These are phyloP conservation scores for Yponomeuta plumbellus DNA, from an alignment of 2,888 invertebrate species.

Conservation along the genomic window DNA sequence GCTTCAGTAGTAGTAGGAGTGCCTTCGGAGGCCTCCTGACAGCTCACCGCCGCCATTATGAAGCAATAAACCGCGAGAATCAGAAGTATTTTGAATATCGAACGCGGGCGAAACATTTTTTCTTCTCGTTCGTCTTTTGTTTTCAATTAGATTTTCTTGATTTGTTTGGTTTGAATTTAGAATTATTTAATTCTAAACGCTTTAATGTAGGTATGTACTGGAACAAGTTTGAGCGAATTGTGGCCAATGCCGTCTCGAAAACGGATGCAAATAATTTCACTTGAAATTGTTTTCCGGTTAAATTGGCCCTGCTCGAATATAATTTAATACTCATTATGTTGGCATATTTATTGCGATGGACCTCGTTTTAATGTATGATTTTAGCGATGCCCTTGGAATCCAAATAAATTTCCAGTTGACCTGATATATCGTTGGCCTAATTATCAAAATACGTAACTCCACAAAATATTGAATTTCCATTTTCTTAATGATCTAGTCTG, in stretches of 20 bases:
- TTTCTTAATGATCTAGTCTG: no score
- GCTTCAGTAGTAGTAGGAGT: conserved; percentile 34
- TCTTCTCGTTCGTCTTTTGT: neutral
- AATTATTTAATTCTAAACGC: neutral
- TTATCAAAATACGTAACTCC: no score
- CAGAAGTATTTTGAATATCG: neutral
- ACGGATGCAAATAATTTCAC: neutral
- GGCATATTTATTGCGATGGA: neutral
- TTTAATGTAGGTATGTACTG: neutral
- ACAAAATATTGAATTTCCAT: no score
- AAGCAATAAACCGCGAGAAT: conserved; percentile 32
- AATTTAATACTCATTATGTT: neutral
- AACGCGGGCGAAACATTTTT: conserved; percentile 2
- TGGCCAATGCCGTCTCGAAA: neutral
- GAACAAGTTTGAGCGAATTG: neutral
- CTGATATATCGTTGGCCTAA: no score
- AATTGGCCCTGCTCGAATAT: neutral
- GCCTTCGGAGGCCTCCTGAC: conserved; percentile 48
- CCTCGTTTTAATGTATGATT: neutral
- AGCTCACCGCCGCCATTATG: conserved; percentile 36
- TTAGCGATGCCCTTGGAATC: neutral
- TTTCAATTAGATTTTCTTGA: neutral
- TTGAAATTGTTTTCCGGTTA: neutral
- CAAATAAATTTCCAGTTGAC: no score
- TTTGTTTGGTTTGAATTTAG: neutral